Base-by-base conservation (phyloP, 2,888 invertebrate genomes). In the Synergus japonicus region DNA sequence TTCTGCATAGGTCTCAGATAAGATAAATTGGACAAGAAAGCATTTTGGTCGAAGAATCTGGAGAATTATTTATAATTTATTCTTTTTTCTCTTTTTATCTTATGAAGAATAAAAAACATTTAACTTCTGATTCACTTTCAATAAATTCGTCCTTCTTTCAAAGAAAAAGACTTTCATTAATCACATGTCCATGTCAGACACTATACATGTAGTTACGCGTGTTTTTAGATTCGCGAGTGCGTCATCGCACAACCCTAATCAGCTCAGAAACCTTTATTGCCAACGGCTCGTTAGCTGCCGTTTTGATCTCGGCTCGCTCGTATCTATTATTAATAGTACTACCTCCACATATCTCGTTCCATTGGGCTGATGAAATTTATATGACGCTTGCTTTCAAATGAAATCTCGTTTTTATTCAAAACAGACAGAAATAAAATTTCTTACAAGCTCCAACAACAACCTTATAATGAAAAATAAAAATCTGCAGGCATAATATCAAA, bases 171-270 rank as follows among this genome's bases (percentile, higher is more conserved):
- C 3, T 54, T n/a, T 1, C n/a, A 54, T 54, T n/a, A 54, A n/a
- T n/a, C 8, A n/a, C 0, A 54, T 54, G 54, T 54, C n/a, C 76
- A 63, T 76, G 77, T 66, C 63, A 78, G 77, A 46, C 46, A 73
- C 49, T 73, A 54, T 22, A 60, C 41, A 78, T 86, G 86, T 85
- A 85, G 76, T 60, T 85, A 86, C 86, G 83, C 84, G 81, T 88
- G 86, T 88, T 87, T 83, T 84, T 87, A 85, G 83, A 83, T 87
- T 87, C 84, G 83, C 85, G 78, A 83, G 78, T 83, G 85, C 84
- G 86, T 87, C 86, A 85, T 86, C 86, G 78, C 81, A 78, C 82
- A 77, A 76, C 81, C 84, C 87, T 87, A 88, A 88, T 89, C 87
- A 86, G 85, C 83, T 82, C 78, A 64, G 76, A 84, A 85, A 85